These are phyloP conservation scores for Chironomus tepperi DNA, from an alignment of 1,140 invertebrate genomes.

Conservation along the genomic window DNA sequence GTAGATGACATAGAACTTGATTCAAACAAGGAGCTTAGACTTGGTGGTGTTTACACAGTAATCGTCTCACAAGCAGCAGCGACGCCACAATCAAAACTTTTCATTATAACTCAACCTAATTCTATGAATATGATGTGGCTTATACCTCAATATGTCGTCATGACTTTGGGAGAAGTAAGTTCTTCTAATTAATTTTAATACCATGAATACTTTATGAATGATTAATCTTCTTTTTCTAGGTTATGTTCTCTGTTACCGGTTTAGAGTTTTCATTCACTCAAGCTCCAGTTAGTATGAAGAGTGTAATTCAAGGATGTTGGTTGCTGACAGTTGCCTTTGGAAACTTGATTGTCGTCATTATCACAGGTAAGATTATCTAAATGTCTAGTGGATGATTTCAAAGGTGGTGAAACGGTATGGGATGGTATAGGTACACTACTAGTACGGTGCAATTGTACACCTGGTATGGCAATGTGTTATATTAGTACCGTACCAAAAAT, in stretches of 20 bases:
- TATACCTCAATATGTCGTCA: conserved; percentile 77
- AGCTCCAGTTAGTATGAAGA: conserved; percentile 84
- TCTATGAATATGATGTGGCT: conserved; percentile 72
- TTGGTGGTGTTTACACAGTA: conserved; percentile 53
- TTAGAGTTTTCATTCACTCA: conserved; percentile 86
- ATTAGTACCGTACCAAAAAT: too few relatives aligned
- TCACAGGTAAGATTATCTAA: too few relatives aligned
- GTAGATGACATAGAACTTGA: conserved; percentile 32
- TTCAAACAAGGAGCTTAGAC: conserved; percentile 37
- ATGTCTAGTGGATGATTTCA: too few relatives aligned
- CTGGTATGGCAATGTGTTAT: too few relatives aligned
- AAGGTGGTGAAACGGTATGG: too few relatives aligned
- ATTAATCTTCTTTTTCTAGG: conserved; percentile 29
- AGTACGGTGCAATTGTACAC: too few relatives aligned
- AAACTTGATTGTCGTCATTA: conserved; percentile 82
- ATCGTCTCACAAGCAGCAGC: conserved; percentile 34
- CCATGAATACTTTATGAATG: too few relatives aligned
- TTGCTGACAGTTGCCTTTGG: conserved; percentile 84
- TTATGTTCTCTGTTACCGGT: conserved; percentile 89
- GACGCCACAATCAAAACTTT: background rate
- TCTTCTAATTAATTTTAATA: too few relatives aligned
- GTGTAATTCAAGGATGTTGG: conserved; percentile 82
- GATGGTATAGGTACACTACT: too few relatives aligned
- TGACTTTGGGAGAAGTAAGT: conserved; percentile 66
- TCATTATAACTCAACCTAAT: conserved; percentile 54